Percentiles rank a stretch among this genome's conserved stretches.
Evolutionary conservation across 1,140 invertebrate species (phyloP).

Genomic region (Parapsyche elsis): DNA sequence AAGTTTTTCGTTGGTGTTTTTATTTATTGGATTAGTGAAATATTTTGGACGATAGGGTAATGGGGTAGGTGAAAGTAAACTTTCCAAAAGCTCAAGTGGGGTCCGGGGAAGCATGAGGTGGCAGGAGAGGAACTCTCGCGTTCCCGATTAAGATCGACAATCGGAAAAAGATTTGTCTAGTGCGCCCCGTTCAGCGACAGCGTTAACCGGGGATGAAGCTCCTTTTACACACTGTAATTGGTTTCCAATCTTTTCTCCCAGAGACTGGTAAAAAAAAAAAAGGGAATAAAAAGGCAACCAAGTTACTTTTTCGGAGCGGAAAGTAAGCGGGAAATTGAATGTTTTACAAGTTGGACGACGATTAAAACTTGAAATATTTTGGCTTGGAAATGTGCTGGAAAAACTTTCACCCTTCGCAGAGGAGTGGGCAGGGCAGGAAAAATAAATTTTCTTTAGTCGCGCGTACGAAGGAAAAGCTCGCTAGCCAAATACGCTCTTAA

Average conservation of each 20-base stretch:
- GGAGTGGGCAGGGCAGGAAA: neutral
- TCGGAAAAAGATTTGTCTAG: constrained; percentile 43
- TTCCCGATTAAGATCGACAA: constrained; percentile 49
- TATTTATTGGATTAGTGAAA: too few relatives aligned
- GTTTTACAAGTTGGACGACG: constrained; percentile 32
- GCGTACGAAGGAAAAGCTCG: neutral
- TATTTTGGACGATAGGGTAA: too few relatives aligned
- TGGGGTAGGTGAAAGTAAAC: neutral
- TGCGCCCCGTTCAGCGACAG: constrained; percentile 45
- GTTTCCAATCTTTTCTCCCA: constrained; percentile 51
- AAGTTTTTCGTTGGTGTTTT: neutral
- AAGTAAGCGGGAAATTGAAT: constrained; percentile 46
- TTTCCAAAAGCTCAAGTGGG: neutral
- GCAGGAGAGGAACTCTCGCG: constrained; percentile 14
- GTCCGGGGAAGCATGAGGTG: neutral
- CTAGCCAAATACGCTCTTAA: constrained; percentile 6
- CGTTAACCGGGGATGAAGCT: constrained; percentile 51
- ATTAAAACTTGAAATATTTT: neutral
- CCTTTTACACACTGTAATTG: constrained; percentile 43
- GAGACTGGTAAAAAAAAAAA: constrained; percentile 32
- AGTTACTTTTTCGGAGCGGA: constrained; percentile 41
- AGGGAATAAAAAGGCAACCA: constrained; percentile 47
- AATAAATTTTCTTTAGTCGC: constrained; percentile 9
- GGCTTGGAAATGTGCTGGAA: neutral
- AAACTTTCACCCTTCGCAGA: neutral